These are phyloP conservation scores for Acanthosepion lycidas DNA, from an alignment of 2,888 invertebrate species.

Conservation along the genomic window DNA sequence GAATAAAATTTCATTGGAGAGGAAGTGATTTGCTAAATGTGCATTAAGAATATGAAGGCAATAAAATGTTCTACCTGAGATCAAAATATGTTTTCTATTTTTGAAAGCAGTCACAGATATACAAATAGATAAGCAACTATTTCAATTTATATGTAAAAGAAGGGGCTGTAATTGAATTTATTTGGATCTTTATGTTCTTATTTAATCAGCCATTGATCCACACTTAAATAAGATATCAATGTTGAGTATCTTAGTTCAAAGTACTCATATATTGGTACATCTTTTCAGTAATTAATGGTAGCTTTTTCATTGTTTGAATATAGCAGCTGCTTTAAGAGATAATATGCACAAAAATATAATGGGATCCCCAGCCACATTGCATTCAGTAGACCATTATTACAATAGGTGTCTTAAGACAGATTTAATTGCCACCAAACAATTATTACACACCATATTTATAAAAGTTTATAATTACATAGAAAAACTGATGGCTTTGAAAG, in stretches of 20 bases:
- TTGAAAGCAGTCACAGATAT: neutral
- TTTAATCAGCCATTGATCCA: neutral
- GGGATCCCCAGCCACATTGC: conserved; percentile 1
- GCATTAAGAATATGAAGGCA: neutral
- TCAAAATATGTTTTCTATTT: neutral
- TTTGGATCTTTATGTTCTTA: neutral
- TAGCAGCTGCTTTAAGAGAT: too few species aligned
- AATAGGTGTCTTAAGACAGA: neutral
- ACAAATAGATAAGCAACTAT: neutral
- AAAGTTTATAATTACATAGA: too few species aligned
- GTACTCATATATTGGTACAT: neutral
- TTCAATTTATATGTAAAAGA: neutral
- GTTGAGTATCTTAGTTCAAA: too few species aligned
- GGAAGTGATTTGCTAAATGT: neutral
- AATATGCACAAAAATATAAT: too few species aligned
- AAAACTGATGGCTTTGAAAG: too few species aligned
- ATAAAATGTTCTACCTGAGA: neutral
- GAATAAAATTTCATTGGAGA: neutral
- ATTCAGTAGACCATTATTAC: neutral
- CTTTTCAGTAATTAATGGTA: neutral
- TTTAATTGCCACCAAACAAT: neutral
- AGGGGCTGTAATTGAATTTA: neutral
- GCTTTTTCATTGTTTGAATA: neutral
- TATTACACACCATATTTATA: neutral
- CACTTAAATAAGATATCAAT: neutral